A percentile compares a stretch with the other conserved stretches of the same genome.
phyloP scores from a whole-genome alignment of 2,797 vertebrate genomes.

The Cyclura pinguis region DNA sequence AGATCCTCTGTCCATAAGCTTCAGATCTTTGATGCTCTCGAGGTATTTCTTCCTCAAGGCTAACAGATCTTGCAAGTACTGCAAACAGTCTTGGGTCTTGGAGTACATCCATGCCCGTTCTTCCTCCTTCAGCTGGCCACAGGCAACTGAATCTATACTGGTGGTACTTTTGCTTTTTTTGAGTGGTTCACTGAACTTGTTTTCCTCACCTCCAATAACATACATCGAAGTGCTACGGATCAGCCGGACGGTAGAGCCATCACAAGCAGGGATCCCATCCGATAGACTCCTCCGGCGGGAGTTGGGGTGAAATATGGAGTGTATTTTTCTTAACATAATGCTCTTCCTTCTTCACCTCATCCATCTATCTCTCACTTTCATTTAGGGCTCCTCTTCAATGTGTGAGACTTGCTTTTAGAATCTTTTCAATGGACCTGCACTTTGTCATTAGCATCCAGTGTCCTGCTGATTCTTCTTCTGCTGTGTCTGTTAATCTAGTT shows the following conservation, averaged over 20 bases:
- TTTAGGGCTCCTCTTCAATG: conserved; percentile 27
- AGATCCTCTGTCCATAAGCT: conserved; percentile 68
- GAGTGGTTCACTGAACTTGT: conserved; percentile 78
- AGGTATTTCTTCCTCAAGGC: conserved; percentile 92
- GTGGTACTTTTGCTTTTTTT: conserved; percentile 90
- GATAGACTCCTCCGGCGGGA: conserved; percentile 73
- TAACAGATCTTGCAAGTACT: conserved; percentile 93
- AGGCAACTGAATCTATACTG: conserved; percentile 85
- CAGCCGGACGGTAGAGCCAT: conserved; percentile 86
- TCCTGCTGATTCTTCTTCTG: not conserved
- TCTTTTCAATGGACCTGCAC: not conserved
- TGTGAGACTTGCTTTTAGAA: conserved; percentile 32
- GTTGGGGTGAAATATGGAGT: conserved; percentile 88
- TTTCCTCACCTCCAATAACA: conserved; percentile 83
- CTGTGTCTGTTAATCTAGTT: not conserved
- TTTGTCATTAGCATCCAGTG: not conserved
- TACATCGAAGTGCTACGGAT: conserved; percentile 97
- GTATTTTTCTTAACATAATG: conserved; percentile 93
- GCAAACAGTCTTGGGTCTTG: conserved; percentile 92
- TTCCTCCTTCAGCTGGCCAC: conserved; percentile 87
- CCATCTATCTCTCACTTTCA: conserved; percentile 49
- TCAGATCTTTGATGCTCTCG: conserved; percentile 85
- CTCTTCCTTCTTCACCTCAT: conserved; percentile 46
- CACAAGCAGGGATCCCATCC: conserved; percentile 76
- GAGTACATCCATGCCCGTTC: conserved; percentile 91